phyloP scores from a whole-genome alignment of 2,797 vertebrate species.

The Xiphophorus birchmanni region DNA sequence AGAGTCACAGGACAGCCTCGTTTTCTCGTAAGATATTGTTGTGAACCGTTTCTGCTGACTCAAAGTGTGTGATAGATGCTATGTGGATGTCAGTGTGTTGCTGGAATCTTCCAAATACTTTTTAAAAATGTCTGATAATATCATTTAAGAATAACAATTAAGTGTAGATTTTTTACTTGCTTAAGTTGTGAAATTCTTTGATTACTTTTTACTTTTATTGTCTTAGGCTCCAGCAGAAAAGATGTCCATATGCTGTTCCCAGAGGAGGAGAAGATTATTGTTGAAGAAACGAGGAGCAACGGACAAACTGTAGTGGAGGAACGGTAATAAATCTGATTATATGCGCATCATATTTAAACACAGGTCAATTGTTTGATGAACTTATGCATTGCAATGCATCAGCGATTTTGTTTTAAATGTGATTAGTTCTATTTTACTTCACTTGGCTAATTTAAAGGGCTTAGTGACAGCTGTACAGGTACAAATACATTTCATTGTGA shows the following conservation, averaged over 20 bases:
- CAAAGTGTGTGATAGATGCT: background rate
- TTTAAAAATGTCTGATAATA: background rate
- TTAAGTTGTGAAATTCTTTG: background rate
- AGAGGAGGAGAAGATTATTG: constrained; percentile 95
- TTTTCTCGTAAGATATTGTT: constrained; percentile 91
- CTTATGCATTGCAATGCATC: background rate
- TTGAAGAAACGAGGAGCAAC: constrained; percentile 94
- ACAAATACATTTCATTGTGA: background rate
- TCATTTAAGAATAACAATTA: background rate
- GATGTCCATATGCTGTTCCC: constrained; percentile 93
- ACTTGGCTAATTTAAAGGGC: background rate
- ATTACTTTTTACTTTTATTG: constrained; percentile 2
- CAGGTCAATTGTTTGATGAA: background rate
- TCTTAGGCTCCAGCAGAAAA: constrained; percentile 90
- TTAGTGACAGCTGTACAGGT: background rate
- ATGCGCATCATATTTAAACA: background rate
- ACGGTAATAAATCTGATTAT: constrained; percentile 85
- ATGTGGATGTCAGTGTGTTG: background rate
- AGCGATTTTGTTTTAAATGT: background rate
- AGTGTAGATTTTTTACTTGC: background rate
- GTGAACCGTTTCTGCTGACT: background rate
- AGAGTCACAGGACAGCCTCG: constrained; percentile 97
- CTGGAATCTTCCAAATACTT: background rate
- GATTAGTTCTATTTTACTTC: background rate
- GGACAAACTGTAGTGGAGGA: constrained; percentile 96